Conservation (phyloP, 1,140 invertebrate species). For the Teleopsis dalmanni region DNA sequence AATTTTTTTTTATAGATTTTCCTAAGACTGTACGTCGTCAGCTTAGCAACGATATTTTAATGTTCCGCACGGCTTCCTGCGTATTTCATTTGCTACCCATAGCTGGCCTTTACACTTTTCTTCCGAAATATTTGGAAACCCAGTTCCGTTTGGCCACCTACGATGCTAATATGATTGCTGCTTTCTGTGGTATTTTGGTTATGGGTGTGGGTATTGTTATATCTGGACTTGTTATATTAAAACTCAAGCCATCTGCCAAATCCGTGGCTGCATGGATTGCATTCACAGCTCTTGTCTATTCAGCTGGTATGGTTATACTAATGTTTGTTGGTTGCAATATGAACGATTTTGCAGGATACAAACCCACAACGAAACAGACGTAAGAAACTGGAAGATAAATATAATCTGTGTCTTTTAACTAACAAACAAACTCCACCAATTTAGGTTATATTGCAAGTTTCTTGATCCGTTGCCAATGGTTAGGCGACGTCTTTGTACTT, state of each 20-base stretch:
- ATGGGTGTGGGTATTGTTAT: slow-evolving; percentile 87
- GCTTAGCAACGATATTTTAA: slow-evolving; percentile 81
- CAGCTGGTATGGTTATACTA: slow-evolving; percentile 74
- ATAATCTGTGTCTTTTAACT: not conserved
- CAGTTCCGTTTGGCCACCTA: slow-evolving; percentile 83
- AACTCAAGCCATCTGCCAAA: slow-evolving; percentile 71
- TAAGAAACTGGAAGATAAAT: slow-evolving; percentile 15
- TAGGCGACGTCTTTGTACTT: too few relatives aligned
- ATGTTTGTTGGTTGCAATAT: slow-evolving; percentile 86
- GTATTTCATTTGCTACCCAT: slow-evolving; percentile 86
- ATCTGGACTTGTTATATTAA: slow-evolving; percentile 76
- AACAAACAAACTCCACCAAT: too few relatives aligned
- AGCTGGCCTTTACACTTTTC: slow-evolving; percentile 83
- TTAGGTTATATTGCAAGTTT: too few relatives aligned
- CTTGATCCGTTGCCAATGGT: too few relatives aligned
- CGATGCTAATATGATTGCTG: slow-evolving; percentile 84
- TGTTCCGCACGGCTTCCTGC: slow-evolving; percentile 79
- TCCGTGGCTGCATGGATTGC: slow-evolving; percentile 88
- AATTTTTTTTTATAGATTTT: slow-evolving; percentile 58
- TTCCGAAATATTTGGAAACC: slow-evolving; percentile 88
- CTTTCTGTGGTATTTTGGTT: slow-evolving; percentile 82
- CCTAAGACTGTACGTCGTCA: slow-evolving; percentile 77
- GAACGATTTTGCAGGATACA: slow-evolving; percentile 68
- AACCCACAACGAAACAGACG: slow-evolving; percentile 23
- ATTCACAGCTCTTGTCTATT: slow-evolving; percentile 77